Evolutionary conservation across 1,140 invertebrate species (phyloP), one percentile per base, ranked within the genome.

Genomic region (Aphaenogaster rudis): DNA sequence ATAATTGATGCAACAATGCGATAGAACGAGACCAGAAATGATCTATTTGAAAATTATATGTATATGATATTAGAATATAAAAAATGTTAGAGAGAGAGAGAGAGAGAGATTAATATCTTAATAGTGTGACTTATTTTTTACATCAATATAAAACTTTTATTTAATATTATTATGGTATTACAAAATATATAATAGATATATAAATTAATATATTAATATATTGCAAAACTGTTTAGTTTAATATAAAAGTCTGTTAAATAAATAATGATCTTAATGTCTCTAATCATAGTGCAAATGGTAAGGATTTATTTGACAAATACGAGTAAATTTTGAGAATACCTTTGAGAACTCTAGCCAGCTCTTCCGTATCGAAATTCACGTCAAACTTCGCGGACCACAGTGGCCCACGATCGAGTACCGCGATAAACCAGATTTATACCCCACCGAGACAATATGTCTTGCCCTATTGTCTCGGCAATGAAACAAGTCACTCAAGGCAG

Each of bases 381-480:
- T 84, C 69, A 84, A 84, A 84, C 80, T 84, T 84, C 54, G 80
- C 54, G 69, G 21, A 50, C 79, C 21, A 52, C 54, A 61, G 57
- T 61, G 50, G 74, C 48, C 72, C 48, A 63, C 59, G 74, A 86
- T 86, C 64, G 76, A 86, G 76, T 57, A 52, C 52, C 33, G 42
- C 64, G 85, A 86, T 86, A 80, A 79, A 81, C 39, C 61, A 80
- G 77, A 87, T 87, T 69, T 87, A 71, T 72, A 64, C 64, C 39
- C 48, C 79, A 13, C 64, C 42, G 64, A 69, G 64, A 84, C 82
- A 42, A 82, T 81, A 50, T 54, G 66, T 71, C 66, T 87, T 63
- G 64, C 42, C 59, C 45, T 52, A 82, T 87, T 87, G 86, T 87
- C 66, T 87, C 78, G 86, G 63, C 77, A 87, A 81, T 81, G 76